Conservation (phyloP, 2,888 invertebrate genomes). For the Cryptocephalus primarius region DNA sequence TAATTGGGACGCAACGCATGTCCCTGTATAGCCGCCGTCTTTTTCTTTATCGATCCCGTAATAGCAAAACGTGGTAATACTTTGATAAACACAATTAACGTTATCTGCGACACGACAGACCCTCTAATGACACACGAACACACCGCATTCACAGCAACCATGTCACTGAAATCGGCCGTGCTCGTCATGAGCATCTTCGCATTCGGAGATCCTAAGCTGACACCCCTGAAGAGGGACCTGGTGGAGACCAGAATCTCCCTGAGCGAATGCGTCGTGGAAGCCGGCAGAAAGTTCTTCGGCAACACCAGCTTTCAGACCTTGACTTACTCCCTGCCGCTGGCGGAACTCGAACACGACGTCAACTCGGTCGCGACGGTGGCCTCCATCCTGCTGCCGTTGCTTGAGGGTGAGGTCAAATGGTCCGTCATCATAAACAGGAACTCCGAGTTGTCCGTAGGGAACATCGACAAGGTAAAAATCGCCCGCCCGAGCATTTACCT, state of each 20-base stretch:
- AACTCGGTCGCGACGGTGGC: constrained; percentile 5
- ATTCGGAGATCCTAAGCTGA: not conserved
- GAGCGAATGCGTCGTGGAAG: constrained; percentile 9
- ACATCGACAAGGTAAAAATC: not conserved
- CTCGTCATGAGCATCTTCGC: not conserved
- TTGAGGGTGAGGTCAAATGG: constrained; percentile 5
- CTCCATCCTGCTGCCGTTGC: constrained; percentile 4
- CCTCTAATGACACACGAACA: too few relatives aligned
- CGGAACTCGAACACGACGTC: not conserved
- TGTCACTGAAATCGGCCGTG: too few relatives aligned
- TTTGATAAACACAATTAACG: too few relatives aligned
- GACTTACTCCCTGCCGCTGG: constrained; percentile 7
- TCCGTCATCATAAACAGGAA: constrained; percentile 7
- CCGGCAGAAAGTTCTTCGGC: constrained; percentile 7
- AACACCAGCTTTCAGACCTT: constrained; percentile 4
- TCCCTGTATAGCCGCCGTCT: too few relatives aligned
- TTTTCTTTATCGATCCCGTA: too few relatives aligned
- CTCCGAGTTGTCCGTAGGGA: not conserved
- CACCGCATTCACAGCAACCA: too few relatives aligned
- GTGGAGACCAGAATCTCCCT: constrained; percentile 6
- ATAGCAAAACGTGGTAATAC: too few relatives aligned
- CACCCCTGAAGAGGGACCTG: not conserved
- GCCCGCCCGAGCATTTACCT: constrained; percentile 11
- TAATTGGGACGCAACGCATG: too few relatives aligned
- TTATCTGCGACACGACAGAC: too few relatives aligned